These are phyloP conservation scores for Temnothorax ravouxi DNA, from an alignment of 2,888 invertebrate species.

Conservation along the genomic window DNA sequence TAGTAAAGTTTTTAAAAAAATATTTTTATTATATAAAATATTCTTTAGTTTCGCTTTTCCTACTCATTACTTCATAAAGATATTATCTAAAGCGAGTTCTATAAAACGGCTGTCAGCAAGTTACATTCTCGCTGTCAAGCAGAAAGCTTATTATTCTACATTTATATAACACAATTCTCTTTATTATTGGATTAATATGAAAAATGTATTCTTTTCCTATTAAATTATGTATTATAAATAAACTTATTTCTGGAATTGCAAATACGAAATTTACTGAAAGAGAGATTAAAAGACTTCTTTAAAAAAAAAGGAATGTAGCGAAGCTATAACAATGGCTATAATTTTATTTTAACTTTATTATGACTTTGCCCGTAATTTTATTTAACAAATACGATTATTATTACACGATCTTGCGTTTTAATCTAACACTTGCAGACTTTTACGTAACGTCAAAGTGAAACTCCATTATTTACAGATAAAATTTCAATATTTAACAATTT, in stretches of 20 bases:
- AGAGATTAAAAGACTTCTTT: background rate
- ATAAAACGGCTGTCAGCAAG: background rate
- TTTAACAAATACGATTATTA: background rate
- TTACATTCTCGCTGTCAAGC: background rate
- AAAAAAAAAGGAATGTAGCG: background rate
- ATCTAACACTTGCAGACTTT: background rate
- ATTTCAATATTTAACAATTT: background rate
- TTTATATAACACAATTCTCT: background rate
- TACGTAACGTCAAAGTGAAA: background rate
- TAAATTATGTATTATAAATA: background rate
- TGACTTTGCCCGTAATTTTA: background rate
- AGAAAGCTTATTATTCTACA: background rate
- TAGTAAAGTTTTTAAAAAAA: background rate
- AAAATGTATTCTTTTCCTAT: background rate
- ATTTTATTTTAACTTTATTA: background rate
- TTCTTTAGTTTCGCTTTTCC: background rate
- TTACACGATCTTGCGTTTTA: background rate
- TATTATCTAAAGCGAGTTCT: background rate
- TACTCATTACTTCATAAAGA: background rate
- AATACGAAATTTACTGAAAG: background rate
- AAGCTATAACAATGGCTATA: background rate
- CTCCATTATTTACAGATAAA: no score
- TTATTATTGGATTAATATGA: background rate
- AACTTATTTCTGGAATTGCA: background rate
- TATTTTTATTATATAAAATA: conserved; percentile 14